Conservation (phyloP, 2,888 invertebrate species). For the Agrochola lota region DNA sequence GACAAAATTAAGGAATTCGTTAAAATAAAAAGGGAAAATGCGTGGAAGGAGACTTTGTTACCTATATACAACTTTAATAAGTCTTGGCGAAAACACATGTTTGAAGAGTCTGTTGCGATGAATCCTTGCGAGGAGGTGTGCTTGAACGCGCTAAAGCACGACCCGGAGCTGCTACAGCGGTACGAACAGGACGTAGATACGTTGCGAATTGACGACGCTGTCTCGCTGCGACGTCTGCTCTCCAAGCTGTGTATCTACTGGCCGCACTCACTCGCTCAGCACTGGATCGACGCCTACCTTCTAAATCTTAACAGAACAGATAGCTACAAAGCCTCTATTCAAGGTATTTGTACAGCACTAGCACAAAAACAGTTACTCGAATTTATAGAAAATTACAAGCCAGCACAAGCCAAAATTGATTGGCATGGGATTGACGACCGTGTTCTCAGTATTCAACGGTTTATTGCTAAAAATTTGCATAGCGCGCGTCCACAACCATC, state of each 20-base stretch:
- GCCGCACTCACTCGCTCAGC: constrained; percentile 72
- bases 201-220: constrained; percentile 68
- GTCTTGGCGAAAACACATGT: constrained; percentile 79
- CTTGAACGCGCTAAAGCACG: constrained; percentile 83
- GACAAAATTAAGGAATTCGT: constrained; percentile 75
- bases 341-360: constrained; percentile 77
- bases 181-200: constrained; percentile 69
- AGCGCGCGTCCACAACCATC: constrained; percentile 78
- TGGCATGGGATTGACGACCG: constrained; percentile 77
- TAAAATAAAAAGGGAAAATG: constrained; percentile 71
- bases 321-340: constrained; percentile 73
- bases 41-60: constrained; percentile 71
- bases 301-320: constrained; percentile 67
- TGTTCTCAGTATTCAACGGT: constrained; percentile 75
- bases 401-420: constrained; percentile 76
- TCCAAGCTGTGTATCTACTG: constrained; percentile 81
- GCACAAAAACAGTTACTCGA: constrained; percentile 68
- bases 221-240: constrained; percentile 71
- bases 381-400: constrained; percentile 77
- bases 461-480: constrained; percentile 83
- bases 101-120: constrained; percentile 79
- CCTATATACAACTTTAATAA: constrained; percentile 79
- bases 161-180: constrained; percentile 73
- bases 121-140: constrained; percentile 74
- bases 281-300: constrained; percentile 72